These are phyloP conservation scores for Platycnemis pennipes DNA, from an alignment of 2,888 invertebrate species.

Conservation along the genomic window DNA sequence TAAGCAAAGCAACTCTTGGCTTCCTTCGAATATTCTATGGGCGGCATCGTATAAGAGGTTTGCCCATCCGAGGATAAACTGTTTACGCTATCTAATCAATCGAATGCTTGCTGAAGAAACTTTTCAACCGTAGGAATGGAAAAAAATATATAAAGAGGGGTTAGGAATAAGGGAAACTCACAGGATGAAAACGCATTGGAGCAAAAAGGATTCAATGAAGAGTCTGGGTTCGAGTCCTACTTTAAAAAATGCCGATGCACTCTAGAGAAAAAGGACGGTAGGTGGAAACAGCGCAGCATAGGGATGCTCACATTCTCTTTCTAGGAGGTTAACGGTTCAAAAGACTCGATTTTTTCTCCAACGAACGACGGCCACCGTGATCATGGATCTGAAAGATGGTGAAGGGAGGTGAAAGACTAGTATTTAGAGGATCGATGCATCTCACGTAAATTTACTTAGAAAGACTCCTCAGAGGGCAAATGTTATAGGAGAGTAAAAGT, in stretches of 20 bases:
- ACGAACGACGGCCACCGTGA: neutral
- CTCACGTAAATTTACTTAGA: neutral
- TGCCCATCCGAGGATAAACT: neutral
- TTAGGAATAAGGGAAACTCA: neutral
- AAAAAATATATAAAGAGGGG: neutral
- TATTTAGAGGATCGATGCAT: neutral
- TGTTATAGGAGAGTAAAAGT: neutral
- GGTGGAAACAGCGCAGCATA: neutral
- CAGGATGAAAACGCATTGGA: neutral
- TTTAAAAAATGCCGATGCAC: neutral
- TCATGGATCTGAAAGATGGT: neutral
- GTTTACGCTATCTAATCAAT: constrained; percentile 23
- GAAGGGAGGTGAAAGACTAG: neutral
- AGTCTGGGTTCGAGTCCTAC: neutral
- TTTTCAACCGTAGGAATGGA: neutral
- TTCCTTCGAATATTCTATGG: neutral
- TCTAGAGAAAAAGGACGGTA: neutral
- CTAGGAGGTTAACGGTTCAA: neutral
- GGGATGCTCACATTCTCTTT: neutral
- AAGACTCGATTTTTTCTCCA: neutral
- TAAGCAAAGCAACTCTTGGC: neutral
- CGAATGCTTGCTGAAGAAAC: neutral
- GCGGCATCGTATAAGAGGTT: neutral
- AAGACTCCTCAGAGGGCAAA: neutral
- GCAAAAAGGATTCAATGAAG: neutral